Evolutionary conservation across 2,797 vertebrate species (phyloP).

Genomic region (Momotus momota): DNA sequence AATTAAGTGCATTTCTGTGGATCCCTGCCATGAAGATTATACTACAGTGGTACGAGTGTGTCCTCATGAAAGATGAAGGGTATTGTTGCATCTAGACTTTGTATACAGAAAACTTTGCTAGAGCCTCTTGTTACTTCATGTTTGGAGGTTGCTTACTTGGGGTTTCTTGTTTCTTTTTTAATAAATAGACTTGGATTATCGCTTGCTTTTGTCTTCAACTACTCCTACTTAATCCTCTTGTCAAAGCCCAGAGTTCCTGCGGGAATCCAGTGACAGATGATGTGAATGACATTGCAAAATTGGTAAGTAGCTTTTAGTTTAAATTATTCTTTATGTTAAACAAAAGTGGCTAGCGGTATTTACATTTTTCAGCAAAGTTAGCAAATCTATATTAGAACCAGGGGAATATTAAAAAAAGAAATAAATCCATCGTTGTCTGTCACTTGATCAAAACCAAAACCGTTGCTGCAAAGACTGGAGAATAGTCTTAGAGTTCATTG

Average conservation of each 20-base stretch:
- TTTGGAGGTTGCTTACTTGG: slow-evolving; percentile 21
- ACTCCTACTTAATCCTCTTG: slow-evolving; percentile 81
- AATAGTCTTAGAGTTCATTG: neutral
- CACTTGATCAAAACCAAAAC: neutral
- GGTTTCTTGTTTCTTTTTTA: slow-evolving; percentile 20
- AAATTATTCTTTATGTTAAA: neutral
- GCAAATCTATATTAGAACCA: neutral
- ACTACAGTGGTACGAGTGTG: neutral
- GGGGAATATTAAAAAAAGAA: neutral
- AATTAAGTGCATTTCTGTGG: neutral
- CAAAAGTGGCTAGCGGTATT: neutral
- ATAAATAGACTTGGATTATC: slow-evolving; percentile 85
- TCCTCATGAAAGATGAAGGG: neutral
- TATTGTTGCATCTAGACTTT: neutral
- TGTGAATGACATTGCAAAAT: slow-evolving; percentile 83
- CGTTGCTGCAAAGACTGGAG: neutral
- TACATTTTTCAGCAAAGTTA: neutral
- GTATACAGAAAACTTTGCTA: neutral
- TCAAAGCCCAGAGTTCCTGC: slow-evolving; percentile 80
- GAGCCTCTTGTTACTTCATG: neutral
- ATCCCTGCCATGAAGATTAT: neutral
- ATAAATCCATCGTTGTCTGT: neutral
- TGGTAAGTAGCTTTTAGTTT: slow-evolving; percentile 75
- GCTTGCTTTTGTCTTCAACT: slow-evolving; percentile 87
- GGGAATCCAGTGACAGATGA: slow-evolving; percentile 84